These are phyloP conservation scores for Sandelia bainsii DNA, from an alignment of 2,797 vertebrate genomes.

Conservation along the genomic window DNA sequence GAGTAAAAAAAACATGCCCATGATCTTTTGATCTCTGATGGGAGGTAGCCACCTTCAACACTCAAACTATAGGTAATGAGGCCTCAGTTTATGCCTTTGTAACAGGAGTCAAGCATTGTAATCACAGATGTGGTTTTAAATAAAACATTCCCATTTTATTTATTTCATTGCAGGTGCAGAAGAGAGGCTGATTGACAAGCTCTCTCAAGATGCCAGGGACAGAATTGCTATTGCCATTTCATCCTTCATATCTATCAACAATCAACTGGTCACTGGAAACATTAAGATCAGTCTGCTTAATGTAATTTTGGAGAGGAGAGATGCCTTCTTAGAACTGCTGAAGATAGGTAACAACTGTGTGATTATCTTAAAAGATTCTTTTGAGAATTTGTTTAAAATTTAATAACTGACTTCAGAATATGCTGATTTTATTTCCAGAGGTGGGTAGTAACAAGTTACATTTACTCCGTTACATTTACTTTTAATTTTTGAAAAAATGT, in stretches of 20 bases:
- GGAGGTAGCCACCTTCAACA: background rate
- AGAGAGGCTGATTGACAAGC: slow-evolving; percentile 73
- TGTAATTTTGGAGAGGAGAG: slow-evolving; percentile 68
- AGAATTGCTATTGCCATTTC: slow-evolving; percentile 82
- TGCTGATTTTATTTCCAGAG: background rate
- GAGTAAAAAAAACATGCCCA: background rate
- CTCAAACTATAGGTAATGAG: too few species aligned
- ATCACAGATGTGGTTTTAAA: background rate
- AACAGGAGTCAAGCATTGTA: background rate
- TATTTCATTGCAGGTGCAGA: slow-evolving; percentile 79
- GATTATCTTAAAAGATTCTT: background rate
- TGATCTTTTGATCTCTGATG: background rate
- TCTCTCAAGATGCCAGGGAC: slow-evolving; percentile 81
- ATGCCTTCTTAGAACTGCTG: slow-evolving; percentile 82
- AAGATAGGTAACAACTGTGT: slow-evolving; percentile 82
- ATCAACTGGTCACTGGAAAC: slow-evolving; percentile 70
- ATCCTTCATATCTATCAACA: slow-evolving; percentile 66
- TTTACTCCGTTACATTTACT: too few species aligned
- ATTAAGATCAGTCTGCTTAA: slow-evolving; percentile 84
- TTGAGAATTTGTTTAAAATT: background rate
- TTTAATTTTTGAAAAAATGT: too few species aligned
- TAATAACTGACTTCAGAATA: background rate
- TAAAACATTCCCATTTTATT: background rate
- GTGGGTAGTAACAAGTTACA: too few species aligned
- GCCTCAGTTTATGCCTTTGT: background rate